Base-by-base conservation (phyloP, 30 jellyfish, hydroid and myxozoan species). In the Nemopilema nomurai region DNA sequence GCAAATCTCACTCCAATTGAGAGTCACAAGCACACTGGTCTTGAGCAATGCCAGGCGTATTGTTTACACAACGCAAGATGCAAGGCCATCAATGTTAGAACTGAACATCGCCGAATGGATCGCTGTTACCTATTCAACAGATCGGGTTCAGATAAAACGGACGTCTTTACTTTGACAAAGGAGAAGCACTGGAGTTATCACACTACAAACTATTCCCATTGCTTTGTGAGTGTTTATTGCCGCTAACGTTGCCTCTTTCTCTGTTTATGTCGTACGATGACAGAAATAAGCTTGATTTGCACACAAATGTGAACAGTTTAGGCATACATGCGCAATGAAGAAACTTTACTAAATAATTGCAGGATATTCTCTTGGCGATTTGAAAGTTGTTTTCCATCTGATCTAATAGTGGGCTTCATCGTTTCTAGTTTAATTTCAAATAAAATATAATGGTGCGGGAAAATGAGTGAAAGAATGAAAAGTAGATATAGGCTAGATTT, bases 191-290 rank as follows among this genome's bases (percentile, higher is more conserved):
- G 83, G 83, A 41, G 33, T 4, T 8, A 23, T 69, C 41, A 31
- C 49, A 73, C 83, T 20, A 31, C 83, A 18, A 73, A 73, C 23
- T 73, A 22, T 69, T 73, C 83, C 18, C 8, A 18, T 8, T 69
- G 69, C 4, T 22, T 73, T 68, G 83, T 73, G 28, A 19, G 83
- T 73, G 13, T 41, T 41, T 41, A 41, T 41, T 41, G 13, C 13
- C 6, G n/a, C n/a, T n/a, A n/a, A n/a, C n/a, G n/a, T n/a, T n/a
- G n/a, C n/a, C n/a, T n/a, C n/a, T n/a, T n/a, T n/a, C n/a, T n/a
- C n/a, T n/a, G n/a, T n/a, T n/a, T n/a, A n/a, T n/a, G n/a, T n/a
- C n/a, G n/a, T n/a, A n/a, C n/a, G n/a, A n/a, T n/a, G n/a, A n/a
- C n/a, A n/a, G n/a, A n/a, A n/a, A n/a, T n/a, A n/a, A n/a, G n/a